These are phyloP conservation scores for Bilobella aurantiaca DNA, from an alignment of 1,140 invertebrate genomes.

Conservation along the genomic window DNA sequence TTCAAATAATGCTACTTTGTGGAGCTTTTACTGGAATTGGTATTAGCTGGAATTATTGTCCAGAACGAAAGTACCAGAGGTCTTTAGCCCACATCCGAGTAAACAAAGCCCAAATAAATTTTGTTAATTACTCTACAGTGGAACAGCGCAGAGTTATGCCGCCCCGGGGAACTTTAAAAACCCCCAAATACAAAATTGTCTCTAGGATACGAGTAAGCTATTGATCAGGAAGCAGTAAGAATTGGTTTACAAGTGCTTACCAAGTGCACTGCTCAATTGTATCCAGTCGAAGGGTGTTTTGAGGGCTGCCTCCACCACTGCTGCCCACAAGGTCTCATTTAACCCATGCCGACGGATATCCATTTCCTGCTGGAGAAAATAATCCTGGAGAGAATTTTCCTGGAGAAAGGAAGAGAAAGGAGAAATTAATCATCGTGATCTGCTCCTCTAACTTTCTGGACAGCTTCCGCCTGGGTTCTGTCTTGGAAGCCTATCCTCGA, in stretches of 20 bases:
- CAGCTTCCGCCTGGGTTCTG: background rate
- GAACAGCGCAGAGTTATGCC: too few species aligned
- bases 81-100: background rate
- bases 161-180: background rate
- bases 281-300: background rate
- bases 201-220: background rate
- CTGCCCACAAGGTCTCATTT: background rate
- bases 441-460: background rate
- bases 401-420: background rate
- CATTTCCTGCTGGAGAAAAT: background rate
- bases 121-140: too few species aligned
- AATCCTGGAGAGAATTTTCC: background rate
- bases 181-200: background rate
- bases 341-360: background rate
- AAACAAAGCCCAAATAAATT: background rate
- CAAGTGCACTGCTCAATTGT: background rate
- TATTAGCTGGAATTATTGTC: too few species aligned
- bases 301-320: background rate
- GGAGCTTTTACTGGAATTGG: too few species aligned
- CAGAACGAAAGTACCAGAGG: too few species aligned
- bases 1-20: too few species aligned
- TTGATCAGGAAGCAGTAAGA: background rate
- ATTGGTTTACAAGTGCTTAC: background rate
- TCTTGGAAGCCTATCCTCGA: too few species aligned
- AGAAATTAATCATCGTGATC: constrained; percentile 2